Percentiles rank a stretch among this genome's conserved stretches.
phyloP scores from a whole-genome alignment of 2,797 vertebrate genomes.

The Cuculus canorus region DNA sequence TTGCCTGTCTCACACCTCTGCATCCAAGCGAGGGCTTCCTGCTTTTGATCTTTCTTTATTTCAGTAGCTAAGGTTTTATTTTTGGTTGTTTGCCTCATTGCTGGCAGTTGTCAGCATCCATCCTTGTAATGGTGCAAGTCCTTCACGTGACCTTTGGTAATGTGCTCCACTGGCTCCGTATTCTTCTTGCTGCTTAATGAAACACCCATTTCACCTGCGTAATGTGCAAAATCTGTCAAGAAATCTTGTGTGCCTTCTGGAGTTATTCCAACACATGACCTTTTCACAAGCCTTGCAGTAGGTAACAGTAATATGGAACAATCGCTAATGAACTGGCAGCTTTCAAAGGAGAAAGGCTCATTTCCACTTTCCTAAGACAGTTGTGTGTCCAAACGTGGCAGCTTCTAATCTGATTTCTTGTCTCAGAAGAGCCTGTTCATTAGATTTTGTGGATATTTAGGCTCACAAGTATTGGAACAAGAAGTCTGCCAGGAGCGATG shows the following conservation, averaged over 20 bases:
- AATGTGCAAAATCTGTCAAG: conserved; percentile 7
- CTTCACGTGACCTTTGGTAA: conserved; percentile 36
- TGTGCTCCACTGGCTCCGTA: neutral
- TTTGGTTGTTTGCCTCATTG: neutral
- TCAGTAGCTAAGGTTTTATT: neutral
- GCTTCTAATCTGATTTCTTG: conserved; percentile 48
- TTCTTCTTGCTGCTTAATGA: conserved; percentile 54
- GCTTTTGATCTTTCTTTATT: neutral
- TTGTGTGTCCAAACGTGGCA: neutral
- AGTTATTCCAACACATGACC: conserved; percentile 49
- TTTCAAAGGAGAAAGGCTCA: conserved; percentile 32
- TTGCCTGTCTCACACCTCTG: neutral
- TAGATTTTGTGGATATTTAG: conserved; percentile 26
- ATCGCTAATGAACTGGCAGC: neutral
- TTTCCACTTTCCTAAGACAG: conserved; percentile 50
- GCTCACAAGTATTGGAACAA: neutral
- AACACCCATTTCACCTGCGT: conserved; percentile 54
- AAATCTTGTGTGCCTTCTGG: conserved; percentile 19
- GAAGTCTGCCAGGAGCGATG: neutral
- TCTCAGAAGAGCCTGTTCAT: neutral
- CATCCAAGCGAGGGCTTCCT: neutral
- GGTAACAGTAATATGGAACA: neutral
- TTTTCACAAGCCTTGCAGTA: conserved; percentile 40
- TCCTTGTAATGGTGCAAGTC: neutral
- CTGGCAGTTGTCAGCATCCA: conserved; percentile 23